phyloP scores from a whole-genome alignment of 2,888 invertebrate species.

The Ectobius pallidus region DNA sequence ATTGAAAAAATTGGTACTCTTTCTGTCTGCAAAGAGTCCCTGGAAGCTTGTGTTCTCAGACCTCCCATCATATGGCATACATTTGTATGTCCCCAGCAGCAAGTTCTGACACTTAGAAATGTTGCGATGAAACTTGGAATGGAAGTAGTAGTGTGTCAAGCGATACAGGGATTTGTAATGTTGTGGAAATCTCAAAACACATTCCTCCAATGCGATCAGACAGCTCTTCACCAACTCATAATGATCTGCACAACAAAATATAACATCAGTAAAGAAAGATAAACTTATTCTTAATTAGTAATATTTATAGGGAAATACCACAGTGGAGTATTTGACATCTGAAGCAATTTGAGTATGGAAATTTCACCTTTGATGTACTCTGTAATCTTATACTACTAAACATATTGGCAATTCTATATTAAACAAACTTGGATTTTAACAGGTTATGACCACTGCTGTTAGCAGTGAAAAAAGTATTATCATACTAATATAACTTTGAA shows the following conservation, averaged over 20 bases:
- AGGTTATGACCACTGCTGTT: too few relatives aligned
- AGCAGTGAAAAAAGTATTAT: too few relatives aligned
- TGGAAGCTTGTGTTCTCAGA: slow-evolving; percentile 64
- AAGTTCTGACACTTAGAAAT: slow-evolving; percentile 73
- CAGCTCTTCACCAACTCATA: slow-evolving; percentile 63
- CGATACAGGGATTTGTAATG: slow-evolving; percentile 94
- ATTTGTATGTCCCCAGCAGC: slow-evolving; percentile 70
- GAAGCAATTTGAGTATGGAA: too few relatives aligned
- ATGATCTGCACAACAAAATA: slow-evolving; percentile 47
- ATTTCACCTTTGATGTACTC: too few relatives aligned
- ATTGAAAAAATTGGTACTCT: slow-evolving; percentile 86
- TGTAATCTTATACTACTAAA: too few relatives aligned
- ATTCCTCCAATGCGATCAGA: slow-evolving; percentile 80
- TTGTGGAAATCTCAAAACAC: slow-evolving; percentile 83
- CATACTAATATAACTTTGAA: too few relatives aligned
- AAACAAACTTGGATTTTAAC: too few relatives aligned
- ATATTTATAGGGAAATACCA: too few relatives aligned
- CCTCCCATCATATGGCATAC: slow-evolving; percentile 20
- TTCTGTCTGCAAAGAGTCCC: slow-evolving; percentile 86
- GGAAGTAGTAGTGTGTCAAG: slow-evolving; percentile 81
- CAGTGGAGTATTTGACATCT: too few relatives aligned
- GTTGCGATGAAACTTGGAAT: slow-evolving; percentile 71
- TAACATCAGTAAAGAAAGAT: too few relatives aligned
- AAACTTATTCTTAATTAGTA: too few relatives aligned
- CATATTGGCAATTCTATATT: too few relatives aligned